These are phyloP conservation scores for Cotesia typhae DNA, from an alignment of 1,140 invertebrate species.

Conservation along the genomic window DNA sequence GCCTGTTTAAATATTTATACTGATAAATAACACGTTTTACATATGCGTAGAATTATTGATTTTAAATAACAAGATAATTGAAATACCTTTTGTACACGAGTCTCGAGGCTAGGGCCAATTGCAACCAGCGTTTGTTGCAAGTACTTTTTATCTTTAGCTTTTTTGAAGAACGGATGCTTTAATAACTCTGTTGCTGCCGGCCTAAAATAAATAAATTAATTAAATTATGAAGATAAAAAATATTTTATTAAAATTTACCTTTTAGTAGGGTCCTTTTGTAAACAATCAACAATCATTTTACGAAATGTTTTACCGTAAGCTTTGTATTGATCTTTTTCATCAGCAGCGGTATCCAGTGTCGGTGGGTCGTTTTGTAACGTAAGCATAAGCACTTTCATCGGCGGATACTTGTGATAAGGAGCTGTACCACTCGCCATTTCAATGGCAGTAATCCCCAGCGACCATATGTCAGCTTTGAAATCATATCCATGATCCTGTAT, in stretches of 20 bases:
- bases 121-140: conserved; percentile 89
- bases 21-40: not conserved
- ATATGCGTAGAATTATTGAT: not conserved
- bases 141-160: conserved; percentile 97
- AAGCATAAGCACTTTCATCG: conserved; percentile 99
- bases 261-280: conserved; percentile 95
- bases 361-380: conserved; percentile 99
- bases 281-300: conserved; percentile 93
- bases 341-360: conserved; percentile 91
- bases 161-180: conserved; percentile 99
- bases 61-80: not conserved
- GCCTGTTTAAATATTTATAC: conserved; percentile 63
- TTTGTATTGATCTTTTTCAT: conserved; percentile 98
- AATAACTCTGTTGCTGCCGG: conserved; percentile 97
- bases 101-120: conserved; percentile 86
- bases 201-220: conserved; percentile 47
- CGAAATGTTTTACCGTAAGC: conserved; percentile 96
- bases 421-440: conserved; percentile 99
- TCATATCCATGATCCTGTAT: conserved; percentile 94
- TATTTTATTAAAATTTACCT: conserved; percentile 64
- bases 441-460: conserved; percentile 98
- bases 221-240: conserved; percentile 10
- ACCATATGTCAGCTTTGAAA: conserved; percentile 99
- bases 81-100: conserved; percentile 85
- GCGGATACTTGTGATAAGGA: conserved; percentile 98